These are phyloP conservation scores for Corythaeola cristata DNA, from an alignment of 2,113 vertebrate species.

Conservation along the genomic window DNA sequence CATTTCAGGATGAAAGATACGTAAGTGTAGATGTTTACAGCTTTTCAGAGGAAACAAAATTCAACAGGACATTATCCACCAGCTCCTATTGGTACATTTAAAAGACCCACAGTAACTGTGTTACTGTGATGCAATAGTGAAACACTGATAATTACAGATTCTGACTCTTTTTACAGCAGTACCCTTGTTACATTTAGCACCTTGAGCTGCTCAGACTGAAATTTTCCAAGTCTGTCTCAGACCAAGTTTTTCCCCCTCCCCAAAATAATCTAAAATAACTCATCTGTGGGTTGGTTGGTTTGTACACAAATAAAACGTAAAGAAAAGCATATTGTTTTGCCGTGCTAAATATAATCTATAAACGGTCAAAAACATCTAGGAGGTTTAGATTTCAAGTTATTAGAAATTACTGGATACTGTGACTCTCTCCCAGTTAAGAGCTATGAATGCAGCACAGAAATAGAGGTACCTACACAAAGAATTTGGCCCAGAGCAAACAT, in stretches of 20 bases:
- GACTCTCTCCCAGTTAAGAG: neutral
- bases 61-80: neutral
- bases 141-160: neutral
- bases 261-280: neutral
- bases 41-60: neutral
- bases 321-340: neutral
- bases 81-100: neutral
- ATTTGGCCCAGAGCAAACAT: slow-evolving; percentile 61
- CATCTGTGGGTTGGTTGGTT: neutral
- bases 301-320: neutral
- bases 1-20: neutral
- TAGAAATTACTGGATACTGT: slow-evolving; percentile 15
- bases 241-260: accelerated
- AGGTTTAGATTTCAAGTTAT: neutral
- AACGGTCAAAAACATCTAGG: neutral
- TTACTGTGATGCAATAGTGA: neutral
- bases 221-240: neutral
- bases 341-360: neutral
- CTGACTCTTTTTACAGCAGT: neutral
- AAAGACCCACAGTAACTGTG: neutral
- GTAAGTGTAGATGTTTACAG: neutral
- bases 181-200: neutral
- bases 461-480: slow-evolving; percentile 40
- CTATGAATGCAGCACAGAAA: neutral
- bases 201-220: neutral